phyloP scores from a whole-genome alignment of 2,888 invertebrate genomes.

The Ennomos fuscantarius region DNA sequence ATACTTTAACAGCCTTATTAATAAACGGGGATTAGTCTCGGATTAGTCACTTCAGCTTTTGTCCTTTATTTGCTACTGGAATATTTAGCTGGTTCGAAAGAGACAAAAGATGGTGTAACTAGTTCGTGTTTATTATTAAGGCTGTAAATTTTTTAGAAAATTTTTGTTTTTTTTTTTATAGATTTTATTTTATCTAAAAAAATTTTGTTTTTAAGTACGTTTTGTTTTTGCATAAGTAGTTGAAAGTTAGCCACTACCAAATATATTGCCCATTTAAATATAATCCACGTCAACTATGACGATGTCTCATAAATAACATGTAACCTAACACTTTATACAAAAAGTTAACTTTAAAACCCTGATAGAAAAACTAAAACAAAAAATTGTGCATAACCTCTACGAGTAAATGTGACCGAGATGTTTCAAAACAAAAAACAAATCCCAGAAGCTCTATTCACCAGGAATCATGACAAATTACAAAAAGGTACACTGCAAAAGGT shows the following conservation, averaged over 20 bases:
- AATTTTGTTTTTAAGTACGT: too few relatives aligned
- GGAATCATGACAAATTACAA: conserved; percentile 55
- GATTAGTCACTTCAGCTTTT: too few relatives aligned
- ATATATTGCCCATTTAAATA: conserved; percentile 2
- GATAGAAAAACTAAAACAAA: conserved; percentile 1
- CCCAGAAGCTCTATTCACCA: conserved; percentile 42
- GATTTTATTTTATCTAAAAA: too few relatives aligned
- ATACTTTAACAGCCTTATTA: too few relatives aligned
- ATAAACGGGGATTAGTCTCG: too few relatives aligned
- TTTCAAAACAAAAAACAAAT: conserved; percentile 19
- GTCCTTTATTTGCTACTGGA: too few relatives aligned
- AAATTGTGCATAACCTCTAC: conserved; percentile 8
- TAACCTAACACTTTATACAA: conserved; percentile 1
- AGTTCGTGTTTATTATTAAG: too few relatives aligned
- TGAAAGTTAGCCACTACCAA: background rate
- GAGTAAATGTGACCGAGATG: conserved; percentile 17
- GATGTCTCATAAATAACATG: conserved; percentile 1
- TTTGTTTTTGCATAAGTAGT: too few relatives aligned
- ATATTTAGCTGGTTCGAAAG: too few relatives aligned
- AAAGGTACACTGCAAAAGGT: conserved; percentile 45
- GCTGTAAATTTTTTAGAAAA: too few relatives aligned
- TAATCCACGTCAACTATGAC: conserved; percentile 5
- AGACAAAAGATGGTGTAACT: too few relatives aligned
- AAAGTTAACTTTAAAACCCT: background rate
- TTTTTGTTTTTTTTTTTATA: too few relatives aligned